Percentiles rank a stretch among this genome's conserved stretches.
These are phyloP conservation scores for Radopholus similis DNA, from an alignment of 1,140 invertebrate genomes.

Conservation along the genomic window DNA sequence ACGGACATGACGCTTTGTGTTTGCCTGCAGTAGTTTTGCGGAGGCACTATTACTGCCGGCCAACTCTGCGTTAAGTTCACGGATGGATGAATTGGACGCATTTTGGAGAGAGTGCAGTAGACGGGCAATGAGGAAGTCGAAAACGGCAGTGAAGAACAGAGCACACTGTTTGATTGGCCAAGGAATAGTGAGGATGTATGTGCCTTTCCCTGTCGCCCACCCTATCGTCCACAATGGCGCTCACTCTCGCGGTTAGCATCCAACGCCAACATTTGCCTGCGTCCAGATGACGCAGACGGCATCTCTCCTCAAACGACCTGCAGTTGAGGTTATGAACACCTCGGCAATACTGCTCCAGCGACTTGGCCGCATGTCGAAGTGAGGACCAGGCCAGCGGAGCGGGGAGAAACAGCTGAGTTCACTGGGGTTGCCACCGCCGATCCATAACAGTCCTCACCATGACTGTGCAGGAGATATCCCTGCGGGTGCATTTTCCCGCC, in stretches of 20 bases:
- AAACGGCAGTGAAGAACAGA: background rate
- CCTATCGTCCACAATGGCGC: background rate
- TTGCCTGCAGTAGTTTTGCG: no score
- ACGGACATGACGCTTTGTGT: no score
- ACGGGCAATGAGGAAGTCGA: background rate
- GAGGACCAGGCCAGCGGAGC: background rate
- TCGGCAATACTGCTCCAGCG: background rate
- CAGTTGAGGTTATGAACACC: background rate
- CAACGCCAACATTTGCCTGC: background rate
- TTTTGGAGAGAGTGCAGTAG: background rate
- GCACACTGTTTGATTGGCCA: background rate
- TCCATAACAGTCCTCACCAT: no score
- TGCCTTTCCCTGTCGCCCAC: background rate
- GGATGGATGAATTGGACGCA: no score
- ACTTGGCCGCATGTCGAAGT: background rate
- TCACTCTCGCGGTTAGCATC: background rate
- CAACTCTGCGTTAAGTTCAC: no score
- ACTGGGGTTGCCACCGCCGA: no score
- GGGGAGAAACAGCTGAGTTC: background rate
- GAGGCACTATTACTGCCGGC: no score
- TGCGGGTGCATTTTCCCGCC: background rate
- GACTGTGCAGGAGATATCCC: background rate
- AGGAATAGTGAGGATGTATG: background rate
- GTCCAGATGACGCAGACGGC: background rate
- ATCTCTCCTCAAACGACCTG: background rate